These are phyloP conservation scores for Yponomeuta plumbellus DNA, from an alignment of 2,888 invertebrate genomes.

Conservation along the genomic window DNA sequence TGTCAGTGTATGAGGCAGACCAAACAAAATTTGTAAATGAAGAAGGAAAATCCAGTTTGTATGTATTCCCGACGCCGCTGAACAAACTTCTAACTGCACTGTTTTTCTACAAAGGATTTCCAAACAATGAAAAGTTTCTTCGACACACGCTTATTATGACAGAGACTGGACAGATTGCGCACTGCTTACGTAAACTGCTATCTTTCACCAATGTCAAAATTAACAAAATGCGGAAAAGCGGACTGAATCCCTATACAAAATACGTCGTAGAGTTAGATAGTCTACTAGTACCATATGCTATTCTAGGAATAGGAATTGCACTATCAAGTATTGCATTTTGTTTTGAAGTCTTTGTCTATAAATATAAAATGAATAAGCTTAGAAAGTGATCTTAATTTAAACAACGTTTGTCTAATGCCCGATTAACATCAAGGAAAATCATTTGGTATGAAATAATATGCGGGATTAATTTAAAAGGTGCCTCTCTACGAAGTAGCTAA, in stretches of 20 bases:
- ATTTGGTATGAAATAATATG: too few species aligned
- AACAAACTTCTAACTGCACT: conserved; percentile 42
- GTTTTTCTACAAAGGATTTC: conserved; percentile 52
- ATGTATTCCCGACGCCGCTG: conserved; percentile 31
- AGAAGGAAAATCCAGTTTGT: conserved; percentile 29
- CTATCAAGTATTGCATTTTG: background rate
- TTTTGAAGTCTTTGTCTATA: background rate
- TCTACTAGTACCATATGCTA: background rate
- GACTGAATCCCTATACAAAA: background rate
- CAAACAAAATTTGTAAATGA: conserved; percentile 32
- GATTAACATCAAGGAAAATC: too few species aligned
- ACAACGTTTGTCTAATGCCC: too few species aligned
- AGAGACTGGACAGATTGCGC: conserved; percentile 40
- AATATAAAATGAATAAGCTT: too few species aligned
- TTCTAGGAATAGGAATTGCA: background rate
- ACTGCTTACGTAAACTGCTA: conserved; percentile 25
- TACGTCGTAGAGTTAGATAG: background rate
- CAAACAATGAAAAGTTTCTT: conserved; percentile 27
- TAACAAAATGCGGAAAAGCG: background rate
- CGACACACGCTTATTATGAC: conserved; percentile 31
- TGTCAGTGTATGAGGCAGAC: conserved; percentile 33
- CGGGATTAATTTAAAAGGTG: too few species aligned
- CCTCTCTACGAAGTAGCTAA: too few species aligned
- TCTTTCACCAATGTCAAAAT: background rate
- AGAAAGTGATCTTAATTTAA: too few species aligned